Evolutionary conservation across 2,888 invertebrate genomes (phyloP), one percentile per base, ranked within the genome.

Genomic region (Cephus nigrinus): DNA sequence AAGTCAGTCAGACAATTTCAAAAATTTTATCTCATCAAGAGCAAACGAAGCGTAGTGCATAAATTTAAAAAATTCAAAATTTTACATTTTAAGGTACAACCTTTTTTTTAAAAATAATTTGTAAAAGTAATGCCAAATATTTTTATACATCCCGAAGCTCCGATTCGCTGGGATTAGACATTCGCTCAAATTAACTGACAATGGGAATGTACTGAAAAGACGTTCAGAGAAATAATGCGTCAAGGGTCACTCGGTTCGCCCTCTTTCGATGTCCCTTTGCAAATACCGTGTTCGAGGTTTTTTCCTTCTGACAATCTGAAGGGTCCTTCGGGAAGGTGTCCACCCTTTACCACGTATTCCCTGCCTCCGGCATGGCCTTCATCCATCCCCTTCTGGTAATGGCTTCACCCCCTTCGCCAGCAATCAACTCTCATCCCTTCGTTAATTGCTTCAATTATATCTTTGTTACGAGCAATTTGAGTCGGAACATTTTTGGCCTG

Each of bases 361-460:
- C 69, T 69, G 5, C 76, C 76, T 74, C 79, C 80, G 78, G 80
- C 79, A 35, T 74, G 71, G 68, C 75, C 76, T 68, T 75, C 55
- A 1, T 75, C 75, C 81, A 76, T 71, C 77, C 75, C 74, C 76
- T 55, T 73, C 79, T 72, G 71, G n/a, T 71, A 68, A 74, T 69
- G 31, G 36, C 74, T 55, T 55, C 69, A 36, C 75, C 71, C 72
- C 78, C 81, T 82, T 79, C 74, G 68, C 75, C 76, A 78, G 77
- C 75, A 23, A 76, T 71, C 76, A 36, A 76, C 75, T 36, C 71
- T 78, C 83, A 77, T 78, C 80, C 74, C 81, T 74, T 78, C 78
- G 85, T 86, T 88, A 88, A 87, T 88, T 86, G 86, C 81, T 79
- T 80, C 86, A 85, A 88, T 88, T 87, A 88, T 85, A 86, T 85